Evolutionary conservation across 2,888 invertebrate species (phyloP).

Genomic region (Carterocephalus palaemon): DNA sequence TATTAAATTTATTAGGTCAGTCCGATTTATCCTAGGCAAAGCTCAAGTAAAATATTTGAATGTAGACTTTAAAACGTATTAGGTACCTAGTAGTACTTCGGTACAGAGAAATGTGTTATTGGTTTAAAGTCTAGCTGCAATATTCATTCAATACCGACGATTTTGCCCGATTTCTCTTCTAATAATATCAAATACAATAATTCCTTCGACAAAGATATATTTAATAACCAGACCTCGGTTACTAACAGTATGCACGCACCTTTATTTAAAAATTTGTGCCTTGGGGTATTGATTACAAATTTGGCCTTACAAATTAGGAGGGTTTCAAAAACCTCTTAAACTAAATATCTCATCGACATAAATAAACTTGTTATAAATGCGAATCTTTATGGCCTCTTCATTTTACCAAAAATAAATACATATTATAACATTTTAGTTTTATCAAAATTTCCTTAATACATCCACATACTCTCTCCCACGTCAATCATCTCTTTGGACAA

Average conservation of each 20-base stretch:
- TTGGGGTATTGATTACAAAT: slow-evolving; percentile 44
- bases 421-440: slow-evolving; percentile 39
- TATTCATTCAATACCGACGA: too few relatives aligned
- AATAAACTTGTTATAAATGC: slow-evolving; percentile 54
- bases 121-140: too few relatives aligned
- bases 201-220: slow-evolving; percentile 14
- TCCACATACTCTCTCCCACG: slow-evolving; percentile 27
- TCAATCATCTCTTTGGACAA: slow-evolving; percentile 68
- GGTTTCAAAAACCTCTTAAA: slow-evolving; percentile 49
- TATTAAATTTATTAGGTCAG: too few relatives aligned
- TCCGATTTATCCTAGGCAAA: too few relatives aligned
- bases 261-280: slow-evolving; percentile 53
- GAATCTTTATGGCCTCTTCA: slow-evolving; percentile 56
- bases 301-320: slow-evolving; percentile 48
- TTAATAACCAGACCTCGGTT: too few relatives aligned
- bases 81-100: too few relatives aligned
- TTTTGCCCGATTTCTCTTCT: slow-evolving; percentile 1
- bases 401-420: slow-evolving; percentile 63
- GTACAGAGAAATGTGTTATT: too few relatives aligned
- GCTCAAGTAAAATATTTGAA: too few relatives aligned
- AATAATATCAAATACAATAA: background rate
- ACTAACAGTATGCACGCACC: slow-evolving; percentile 43
- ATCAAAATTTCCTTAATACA: slow-evolving; percentile 44
- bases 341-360: slow-evolving; percentile 31
- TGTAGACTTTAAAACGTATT: slow-evolving; percentile 1